Conservation (phyloP, 2,113 vertebrate species). For the Macroglossus sobrinus region DNA sequence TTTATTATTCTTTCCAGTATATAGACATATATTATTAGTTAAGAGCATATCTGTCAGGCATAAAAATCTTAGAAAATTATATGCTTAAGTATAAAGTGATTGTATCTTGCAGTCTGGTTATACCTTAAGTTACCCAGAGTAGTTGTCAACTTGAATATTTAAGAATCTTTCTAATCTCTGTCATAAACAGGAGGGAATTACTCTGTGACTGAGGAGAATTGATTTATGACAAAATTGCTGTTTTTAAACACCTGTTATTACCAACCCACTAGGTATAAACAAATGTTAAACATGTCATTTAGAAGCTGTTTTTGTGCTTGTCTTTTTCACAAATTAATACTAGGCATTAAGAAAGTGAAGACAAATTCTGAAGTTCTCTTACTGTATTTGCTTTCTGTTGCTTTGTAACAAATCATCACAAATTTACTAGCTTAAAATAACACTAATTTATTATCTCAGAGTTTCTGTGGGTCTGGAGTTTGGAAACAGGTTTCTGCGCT, state of each 20-base stretch:
- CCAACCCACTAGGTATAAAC: background rate
- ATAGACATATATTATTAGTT: background rate
- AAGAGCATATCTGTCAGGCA: background rate
- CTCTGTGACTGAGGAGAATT: background rate
- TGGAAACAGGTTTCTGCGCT: background rate
- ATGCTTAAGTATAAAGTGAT: conserved; percentile 11
- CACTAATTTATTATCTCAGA: background rate
- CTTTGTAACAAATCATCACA: background rate
- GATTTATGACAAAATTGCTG: conserved; percentile 29
- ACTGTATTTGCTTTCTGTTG: background rate
- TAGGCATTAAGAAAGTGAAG: background rate
- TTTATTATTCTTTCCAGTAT: background rate
- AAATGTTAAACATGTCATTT: background rate
- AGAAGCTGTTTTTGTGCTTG: background rate
- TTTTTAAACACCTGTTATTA: conserved; percentile 42
- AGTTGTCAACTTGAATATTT: conserved; percentile 42
- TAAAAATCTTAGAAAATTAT: conserved; percentile 31
- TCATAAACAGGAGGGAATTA: conserved; percentile 35
- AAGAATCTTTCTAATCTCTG: conserved; percentile 25
- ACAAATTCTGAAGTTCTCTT: background rate
- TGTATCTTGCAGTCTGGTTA: conserved; percentile 28
- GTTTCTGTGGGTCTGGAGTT: background rate
- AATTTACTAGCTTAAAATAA: background rate
- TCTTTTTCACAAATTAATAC: background rate
- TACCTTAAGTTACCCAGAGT: conserved; percentile 35